Conservation (phyloP, 2,888 invertebrate genomes). For the Acronicta aceris region DNA sequence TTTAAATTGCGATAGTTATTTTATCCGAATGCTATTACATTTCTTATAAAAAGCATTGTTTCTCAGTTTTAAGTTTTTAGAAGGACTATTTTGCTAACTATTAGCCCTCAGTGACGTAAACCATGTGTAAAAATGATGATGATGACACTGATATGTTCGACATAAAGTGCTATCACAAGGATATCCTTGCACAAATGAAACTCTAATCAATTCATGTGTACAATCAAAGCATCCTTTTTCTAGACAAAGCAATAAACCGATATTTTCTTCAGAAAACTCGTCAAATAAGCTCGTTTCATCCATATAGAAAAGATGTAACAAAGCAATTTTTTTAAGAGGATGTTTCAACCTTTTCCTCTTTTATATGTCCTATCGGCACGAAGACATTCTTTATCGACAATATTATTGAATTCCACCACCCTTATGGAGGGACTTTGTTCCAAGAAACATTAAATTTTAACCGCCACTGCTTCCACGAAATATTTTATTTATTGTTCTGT, state of each 20-base stretch:
- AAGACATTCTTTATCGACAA: conserved; percentile 69
- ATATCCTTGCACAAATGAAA: no score
- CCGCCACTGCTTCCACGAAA: conserved; percentile 62
- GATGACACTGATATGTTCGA: no score
- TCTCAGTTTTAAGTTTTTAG: not conserved
- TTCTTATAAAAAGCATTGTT: not conserved
- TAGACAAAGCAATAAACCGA: no score
- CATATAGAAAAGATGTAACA: conserved; percentile 43
- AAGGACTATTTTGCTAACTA: no score
- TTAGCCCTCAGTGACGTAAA: no score
- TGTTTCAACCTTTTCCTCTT: conserved; percentile 55
- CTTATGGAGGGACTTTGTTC: conserved; percentile 61
- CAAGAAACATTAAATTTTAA: conserved; percentile 65
- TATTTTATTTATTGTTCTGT: conserved; percentile 75
- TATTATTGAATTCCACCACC: conserved; percentile 73
- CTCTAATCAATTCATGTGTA: no score
- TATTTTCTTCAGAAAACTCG: conserved; percentile 18
- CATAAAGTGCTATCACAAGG: no score
- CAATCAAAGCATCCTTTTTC: no score
- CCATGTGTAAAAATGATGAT: no score
- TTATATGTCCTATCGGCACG: conserved; percentile 52
- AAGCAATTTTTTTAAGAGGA: conserved; percentile 51
- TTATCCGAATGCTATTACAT: not conserved
- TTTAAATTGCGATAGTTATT: conserved; percentile 5
- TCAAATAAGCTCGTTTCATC: conserved; percentile 21